Conservation (phyloP, 2,888 invertebrate genomes). For the Listrodromus nycthemerus region DNA sequence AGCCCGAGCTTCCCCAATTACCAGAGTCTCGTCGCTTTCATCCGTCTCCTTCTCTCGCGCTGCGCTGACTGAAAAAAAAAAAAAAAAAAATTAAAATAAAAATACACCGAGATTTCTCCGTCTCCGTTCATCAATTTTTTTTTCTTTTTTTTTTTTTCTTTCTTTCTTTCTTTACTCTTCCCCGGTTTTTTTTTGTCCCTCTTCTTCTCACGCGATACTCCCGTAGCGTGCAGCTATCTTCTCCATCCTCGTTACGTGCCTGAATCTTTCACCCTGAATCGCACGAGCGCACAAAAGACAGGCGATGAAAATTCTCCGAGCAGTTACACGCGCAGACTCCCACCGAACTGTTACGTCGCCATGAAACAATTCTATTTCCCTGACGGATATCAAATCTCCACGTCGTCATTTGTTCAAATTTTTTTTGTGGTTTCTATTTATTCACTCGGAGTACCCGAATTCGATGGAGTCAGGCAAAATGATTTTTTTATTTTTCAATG, state of each 20-base stretch:
- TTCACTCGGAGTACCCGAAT: no score
- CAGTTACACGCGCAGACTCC: not conserved
- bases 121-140: slow-evolving; percentile 8
- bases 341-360: not conserved
- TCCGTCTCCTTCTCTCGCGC: not conserved
- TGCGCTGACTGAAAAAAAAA: not conserved
- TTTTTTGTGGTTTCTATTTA: no score
- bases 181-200: not conserved
- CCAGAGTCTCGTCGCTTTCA: slow-evolving; percentile 54
- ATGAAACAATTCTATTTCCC: not conserved
- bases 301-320: slow-evolving; percentile 1
- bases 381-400: not conserved
- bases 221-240: not conserved
- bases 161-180: not conserved
- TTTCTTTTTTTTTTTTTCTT: not conserved
- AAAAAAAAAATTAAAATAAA: no score
- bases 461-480: no score
- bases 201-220: not conserved
- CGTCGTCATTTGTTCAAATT: not conserved
- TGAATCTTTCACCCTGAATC: not conserved
- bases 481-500: no score
- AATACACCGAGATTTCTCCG: slow-evolving; percentile 2
- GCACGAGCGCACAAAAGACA: not conserved
- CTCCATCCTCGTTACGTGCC: slow-evolving; percentile 13
- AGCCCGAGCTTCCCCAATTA: slow-evolving; percentile 60